phyloP scores from a whole-genome alignment of 92 coral and sea anemone genomes.

The Ricordea florida region DNA sequence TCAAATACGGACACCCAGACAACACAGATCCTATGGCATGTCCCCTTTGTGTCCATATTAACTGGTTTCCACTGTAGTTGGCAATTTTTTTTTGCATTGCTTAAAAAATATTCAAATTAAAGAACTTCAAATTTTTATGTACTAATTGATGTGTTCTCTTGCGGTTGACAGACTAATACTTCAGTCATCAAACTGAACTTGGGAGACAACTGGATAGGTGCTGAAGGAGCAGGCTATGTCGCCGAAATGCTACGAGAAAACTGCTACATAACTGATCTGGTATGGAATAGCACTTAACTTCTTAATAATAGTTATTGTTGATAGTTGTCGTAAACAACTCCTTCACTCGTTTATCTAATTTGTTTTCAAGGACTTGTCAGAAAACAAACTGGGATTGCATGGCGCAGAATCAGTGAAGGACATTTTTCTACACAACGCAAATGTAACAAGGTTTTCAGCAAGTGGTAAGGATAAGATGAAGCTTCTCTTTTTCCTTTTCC shows the following conservation, averaged over 20 bases:
- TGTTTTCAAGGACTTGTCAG: constrained; percentile 84
- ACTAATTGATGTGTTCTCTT: neutral
- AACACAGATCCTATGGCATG: no score
- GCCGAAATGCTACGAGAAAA: constrained; percentile 99
- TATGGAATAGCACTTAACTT: constrained; percentile 21
- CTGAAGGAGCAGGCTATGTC: constrained; percentile 92
- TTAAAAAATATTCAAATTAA: neutral
- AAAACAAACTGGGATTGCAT: constrained; percentile 83
- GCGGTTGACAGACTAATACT: constrained; percentile 76
- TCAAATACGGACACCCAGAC: no score
- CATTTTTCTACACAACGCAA: constrained; percentile 81
- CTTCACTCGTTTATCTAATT: neutral
- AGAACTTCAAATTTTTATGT: neutral
- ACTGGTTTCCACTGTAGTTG: neutral
- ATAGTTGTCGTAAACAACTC: no score
- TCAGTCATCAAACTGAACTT: constrained; percentile 88
- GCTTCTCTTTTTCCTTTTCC: no score
- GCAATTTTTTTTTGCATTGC: neutral
- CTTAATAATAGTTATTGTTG: neutral
- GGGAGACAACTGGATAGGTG: constrained; percentile 89
- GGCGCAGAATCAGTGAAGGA: constrained; percentile 89
- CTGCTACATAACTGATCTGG: constrained; percentile 93
- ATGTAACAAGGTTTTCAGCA: constrained; percentile 77
- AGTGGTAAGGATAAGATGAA: constrained; percentile 74
- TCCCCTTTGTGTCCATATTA: no score